A percentile compares a stretch with the other conserved stretches of the same genome.
Conservation (phyloP, 2,113 vertebrate species). For the Paedocypris sp. region DNA sequence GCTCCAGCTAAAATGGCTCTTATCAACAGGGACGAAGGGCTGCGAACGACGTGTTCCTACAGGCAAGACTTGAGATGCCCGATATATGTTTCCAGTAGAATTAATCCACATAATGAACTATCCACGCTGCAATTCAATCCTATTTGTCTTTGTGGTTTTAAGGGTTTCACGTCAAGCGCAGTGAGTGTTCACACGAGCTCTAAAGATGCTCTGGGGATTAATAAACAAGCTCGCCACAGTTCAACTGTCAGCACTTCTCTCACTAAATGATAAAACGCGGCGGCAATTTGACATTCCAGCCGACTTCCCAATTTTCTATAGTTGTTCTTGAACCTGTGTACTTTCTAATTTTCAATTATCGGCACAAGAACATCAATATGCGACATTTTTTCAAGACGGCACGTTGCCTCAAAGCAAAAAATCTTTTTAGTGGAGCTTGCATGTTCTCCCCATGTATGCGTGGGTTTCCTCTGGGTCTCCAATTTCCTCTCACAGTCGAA, state of each 20-base stretch:
- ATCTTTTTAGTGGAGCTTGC: no score
- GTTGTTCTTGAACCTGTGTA: not conserved
- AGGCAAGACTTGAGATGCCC: no score
- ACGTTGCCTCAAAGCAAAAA: no score
- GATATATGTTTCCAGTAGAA: not conserved
- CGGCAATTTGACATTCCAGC: constrained; percentile 7
- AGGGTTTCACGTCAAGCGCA: not conserved
- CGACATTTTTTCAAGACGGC: no score
- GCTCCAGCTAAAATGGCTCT: no score
- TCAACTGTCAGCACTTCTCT: constrained; percentile 1
- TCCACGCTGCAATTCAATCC: not conserved
- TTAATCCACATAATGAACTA: not conserved
- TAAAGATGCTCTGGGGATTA: not conserved
- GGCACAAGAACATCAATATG: not conserved
- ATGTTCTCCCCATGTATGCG: no score
- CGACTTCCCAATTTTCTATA: not conserved
- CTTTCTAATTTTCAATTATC: not conserved
- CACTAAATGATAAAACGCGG: constrained; percentile 1
- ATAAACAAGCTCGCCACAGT: not conserved
- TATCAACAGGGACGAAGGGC: no score
- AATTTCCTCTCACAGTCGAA: no score
- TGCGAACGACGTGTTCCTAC: no score
- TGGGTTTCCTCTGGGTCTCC: no score
- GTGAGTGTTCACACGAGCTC: not conserved
- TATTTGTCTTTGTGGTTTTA: not conserved